phyloP scores from a whole-genome alignment of 2,888 invertebrate species.

The Lissonota sp. region DNA sequence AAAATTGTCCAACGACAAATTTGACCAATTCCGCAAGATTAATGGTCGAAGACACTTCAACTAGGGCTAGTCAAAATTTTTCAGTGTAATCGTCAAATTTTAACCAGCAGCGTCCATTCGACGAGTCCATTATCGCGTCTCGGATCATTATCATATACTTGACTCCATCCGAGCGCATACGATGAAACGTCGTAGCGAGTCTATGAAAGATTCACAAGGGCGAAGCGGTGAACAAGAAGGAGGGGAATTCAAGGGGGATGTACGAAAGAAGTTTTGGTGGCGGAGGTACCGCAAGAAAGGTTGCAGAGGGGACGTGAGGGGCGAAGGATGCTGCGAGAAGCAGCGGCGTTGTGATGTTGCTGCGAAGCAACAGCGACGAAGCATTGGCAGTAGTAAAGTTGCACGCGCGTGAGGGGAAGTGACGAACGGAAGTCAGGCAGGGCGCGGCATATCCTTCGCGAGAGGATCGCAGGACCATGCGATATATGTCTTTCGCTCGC shows the following conservation, averaged over 20 bases:
- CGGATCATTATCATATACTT: too few relatives aligned
- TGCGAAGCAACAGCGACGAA: slow-evolving; percentile 34
- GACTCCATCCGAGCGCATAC: too few relatives aligned
- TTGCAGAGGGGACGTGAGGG: slow-evolving; percentile 65
- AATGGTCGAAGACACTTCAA: too few relatives aligned
- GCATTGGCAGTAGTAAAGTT: slow-evolving; percentile 50
- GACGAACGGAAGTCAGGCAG: slow-evolving; percentile 65
- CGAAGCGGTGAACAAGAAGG: neutral
- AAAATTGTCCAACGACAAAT: too few relatives aligned
- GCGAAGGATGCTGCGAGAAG: slow-evolving; percentile 33
- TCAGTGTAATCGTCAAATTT: too few relatives aligned
- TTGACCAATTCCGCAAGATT: too few relatives aligned
- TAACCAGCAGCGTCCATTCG: too few relatives aligned
- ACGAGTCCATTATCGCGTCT: too few relatives aligned
- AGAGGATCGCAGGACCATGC: slow-evolving; percentile 53
- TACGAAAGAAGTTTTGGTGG: slow-evolving; percentile 35
- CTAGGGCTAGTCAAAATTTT: too few relatives aligned
- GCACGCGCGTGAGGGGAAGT: slow-evolving; percentile 70
- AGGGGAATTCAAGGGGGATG: slow-evolving; percentile 2
- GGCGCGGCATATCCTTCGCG: slow-evolving; percentile 67
- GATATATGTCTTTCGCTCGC: slow-evolving; percentile 81
- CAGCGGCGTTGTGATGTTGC: slow-evolving; percentile 37
- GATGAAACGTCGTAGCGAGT: neutral
- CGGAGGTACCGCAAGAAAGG: slow-evolving; percentile 40
- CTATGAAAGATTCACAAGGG: slow-evolving; percentile 5